A percentile compares a stretch with the other conserved stretches of the same genome.
phyloP scores from a whole-genome alignment of 2,113 vertebrate genomes.

The Coreoperca whiteheadi region DNA sequence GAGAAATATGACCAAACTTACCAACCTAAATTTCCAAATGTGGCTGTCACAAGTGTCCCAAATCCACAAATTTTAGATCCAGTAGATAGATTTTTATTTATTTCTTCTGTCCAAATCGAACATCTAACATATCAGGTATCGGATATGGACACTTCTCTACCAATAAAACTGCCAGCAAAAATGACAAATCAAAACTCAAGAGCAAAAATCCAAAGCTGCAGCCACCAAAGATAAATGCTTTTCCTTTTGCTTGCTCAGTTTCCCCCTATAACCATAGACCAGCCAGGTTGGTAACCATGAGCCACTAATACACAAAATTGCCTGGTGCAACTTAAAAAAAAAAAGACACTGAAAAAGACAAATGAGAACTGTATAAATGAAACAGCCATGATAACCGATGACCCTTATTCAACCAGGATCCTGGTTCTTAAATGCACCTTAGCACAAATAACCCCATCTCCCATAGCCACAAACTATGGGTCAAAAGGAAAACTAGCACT shows the following conservation, averaged over 20 bases:
- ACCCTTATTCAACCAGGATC: slow-evolving; percentile 13
- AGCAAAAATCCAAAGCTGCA: slow-evolving; percentile 20
- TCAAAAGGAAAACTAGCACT: slow-evolving; percentile 44
- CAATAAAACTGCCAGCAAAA: neutral
- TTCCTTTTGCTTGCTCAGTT: too few relatives aligned
- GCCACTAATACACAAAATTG: neutral
- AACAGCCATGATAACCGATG: neutral
- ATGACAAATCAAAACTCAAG: neutral
- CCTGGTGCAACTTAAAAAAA: neutral
- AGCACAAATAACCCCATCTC: slow-evolving; percentile 32
- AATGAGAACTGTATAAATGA: slow-evolving; percentile 8
- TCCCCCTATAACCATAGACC: neutral
- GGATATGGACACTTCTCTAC: neutral
- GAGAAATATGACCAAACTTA: neutral
- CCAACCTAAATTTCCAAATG: neutral
- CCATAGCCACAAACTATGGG: slow-evolving; percentile 28
- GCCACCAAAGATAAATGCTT: slow-evolving; percentile 25
- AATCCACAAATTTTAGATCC: neutral
- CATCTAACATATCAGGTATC: neutral
- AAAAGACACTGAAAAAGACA: too few relatives aligned
- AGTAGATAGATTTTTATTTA: neutral
- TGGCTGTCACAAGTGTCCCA: neutral
- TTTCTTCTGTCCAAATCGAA: neutral
- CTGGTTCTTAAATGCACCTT: slow-evolving; percentile 65
- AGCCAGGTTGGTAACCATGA: neutral